A percentile compares a stretch with the other conserved stretches of the same genome.
These are phyloP conservation scores for Pseudomugil tenellus DNA, from an alignment of 2,797 vertebrate genomes.

Conservation along the genomic window DNA sequence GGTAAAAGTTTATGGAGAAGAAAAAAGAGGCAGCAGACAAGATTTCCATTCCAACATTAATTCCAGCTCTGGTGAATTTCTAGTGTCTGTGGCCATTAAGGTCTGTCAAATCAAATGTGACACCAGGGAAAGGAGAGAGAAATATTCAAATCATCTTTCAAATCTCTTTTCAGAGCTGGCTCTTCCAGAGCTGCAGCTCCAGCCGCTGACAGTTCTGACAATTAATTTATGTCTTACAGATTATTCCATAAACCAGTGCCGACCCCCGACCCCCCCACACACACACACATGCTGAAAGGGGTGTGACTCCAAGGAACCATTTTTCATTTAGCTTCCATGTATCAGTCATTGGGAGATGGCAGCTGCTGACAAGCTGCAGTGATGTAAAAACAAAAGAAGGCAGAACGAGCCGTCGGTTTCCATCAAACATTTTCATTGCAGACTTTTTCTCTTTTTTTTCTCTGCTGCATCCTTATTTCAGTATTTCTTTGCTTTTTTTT, in stretches of 20 bases:
- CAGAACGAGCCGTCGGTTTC: background rate
- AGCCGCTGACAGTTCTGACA: constrained; percentile 74
- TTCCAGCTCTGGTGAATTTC: constrained; percentile 72
- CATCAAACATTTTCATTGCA: background rate
- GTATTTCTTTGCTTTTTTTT: no score
- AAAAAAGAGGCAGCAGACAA: constrained; percentile 38
- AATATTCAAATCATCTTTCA: constrained; percentile 83
- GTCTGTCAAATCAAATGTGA: constrained; percentile 81
- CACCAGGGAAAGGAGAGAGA: constrained; percentile 60
- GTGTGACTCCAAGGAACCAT: background rate
- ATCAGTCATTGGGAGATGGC: background rate
- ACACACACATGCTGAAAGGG: constrained; percentile 8
- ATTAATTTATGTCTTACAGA: constrained; percentile 82
- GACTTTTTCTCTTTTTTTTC: no score
- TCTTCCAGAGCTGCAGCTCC: constrained; percentile 48
- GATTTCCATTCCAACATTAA: constrained; percentile 78
- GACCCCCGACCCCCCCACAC: constrained; percentile 29
- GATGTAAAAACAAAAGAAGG: background rate
- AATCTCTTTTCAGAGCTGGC: constrained; percentile 65
- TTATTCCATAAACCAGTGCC: constrained; percentile 72
- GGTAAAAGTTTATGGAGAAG: constrained; percentile 60
- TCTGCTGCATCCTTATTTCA: no score
- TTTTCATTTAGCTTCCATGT: constrained; percentile 1
- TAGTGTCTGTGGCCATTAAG: constrained; percentile 76
- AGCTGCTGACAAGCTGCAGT: background rate